A percentile compares a stretch with the other conserved stretches of the same genome.
phyloP scores from a whole-genome alignment of 1,140 invertebrate genomes.

The Hypsibius dujardini region DNA sequence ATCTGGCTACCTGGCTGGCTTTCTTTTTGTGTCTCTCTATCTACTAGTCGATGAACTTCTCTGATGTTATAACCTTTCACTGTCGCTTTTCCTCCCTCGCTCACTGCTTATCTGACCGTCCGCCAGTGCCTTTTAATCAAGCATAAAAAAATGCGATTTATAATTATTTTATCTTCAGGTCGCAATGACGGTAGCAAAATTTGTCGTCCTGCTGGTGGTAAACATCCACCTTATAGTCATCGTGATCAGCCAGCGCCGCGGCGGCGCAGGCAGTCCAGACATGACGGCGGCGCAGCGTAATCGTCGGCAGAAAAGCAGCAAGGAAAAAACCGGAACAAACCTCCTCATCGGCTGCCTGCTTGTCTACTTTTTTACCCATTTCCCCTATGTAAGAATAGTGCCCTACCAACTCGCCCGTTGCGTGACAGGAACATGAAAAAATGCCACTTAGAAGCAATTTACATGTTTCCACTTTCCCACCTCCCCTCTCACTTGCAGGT shows the following conservation, averaged over 20 bases:
- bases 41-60: too few relatives aligned
- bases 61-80: too few relatives aligned
- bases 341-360: neutral
- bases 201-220: neutral
- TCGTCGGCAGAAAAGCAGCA: neutral
- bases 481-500: neutral
- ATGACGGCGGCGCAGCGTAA: too few relatives aligned
- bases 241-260: neutral
- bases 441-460: neutral
- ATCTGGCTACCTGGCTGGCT: too few relatives aligned
- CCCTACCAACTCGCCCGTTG: neutral
- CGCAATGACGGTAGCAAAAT: conserved; percentile 7
- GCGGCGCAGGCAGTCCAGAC: neutral
- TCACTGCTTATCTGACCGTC: too few relatives aligned
- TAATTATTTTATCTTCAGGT: conserved; percentile 6
- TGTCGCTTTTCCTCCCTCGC: too few relatives aligned
- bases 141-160: too few relatives aligned
- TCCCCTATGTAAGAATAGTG: neutral
- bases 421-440: neutral
- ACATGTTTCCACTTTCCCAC: neutral
- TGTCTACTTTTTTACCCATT: neutral
- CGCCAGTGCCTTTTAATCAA: too few relatives aligned
- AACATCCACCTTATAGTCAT: neutral
- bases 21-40: too few relatives aligned
- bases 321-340: neutral